Conservation (phyloP, 2,797 vertebrate genomes). For the Siniperca undulata region DNA sequence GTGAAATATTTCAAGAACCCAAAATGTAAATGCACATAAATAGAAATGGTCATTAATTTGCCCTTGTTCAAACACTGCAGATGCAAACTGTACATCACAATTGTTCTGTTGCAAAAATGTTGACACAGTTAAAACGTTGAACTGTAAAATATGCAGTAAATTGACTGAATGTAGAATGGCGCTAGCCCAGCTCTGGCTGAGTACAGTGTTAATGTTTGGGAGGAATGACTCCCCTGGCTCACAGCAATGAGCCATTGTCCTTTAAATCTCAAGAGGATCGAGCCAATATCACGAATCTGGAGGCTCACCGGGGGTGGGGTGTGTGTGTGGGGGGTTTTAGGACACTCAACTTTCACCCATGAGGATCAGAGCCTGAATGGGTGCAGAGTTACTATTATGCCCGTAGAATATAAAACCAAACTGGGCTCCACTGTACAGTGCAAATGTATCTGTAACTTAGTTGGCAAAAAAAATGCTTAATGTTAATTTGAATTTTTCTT, state of each 20-base stretch:
- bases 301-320: constrained; percentile 37
- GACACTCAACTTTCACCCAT: constrained; percentile 78
- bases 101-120: constrained; percentile 25
- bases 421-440: not conserved
- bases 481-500: not conserved
- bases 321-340: not conserved
- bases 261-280: constrained; percentile 66
- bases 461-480: constrained; percentile 5
- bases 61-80: not conserved
- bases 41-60: constrained; percentile 20
- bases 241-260: constrained; percentile 67
- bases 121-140: not conserved
- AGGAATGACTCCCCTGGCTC: constrained; percentile 49
- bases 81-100: constrained; percentile 9
- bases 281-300: constrained; percentile 67
- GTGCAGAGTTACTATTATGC: constrained; percentile 65
- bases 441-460: not conserved
- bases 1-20: constrained; percentile 4
- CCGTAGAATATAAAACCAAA: constrained; percentile 32
- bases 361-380: constrained; percentile 75
- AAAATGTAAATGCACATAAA: constrained; percentile 31
- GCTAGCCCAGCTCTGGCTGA: not conserved
- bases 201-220: constrained; percentile 53
- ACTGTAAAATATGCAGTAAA: not conserved
- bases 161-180: not conserved